Conservation (phyloP, 2,797 vertebrate species). For the Labeo calbasu region DNA sequence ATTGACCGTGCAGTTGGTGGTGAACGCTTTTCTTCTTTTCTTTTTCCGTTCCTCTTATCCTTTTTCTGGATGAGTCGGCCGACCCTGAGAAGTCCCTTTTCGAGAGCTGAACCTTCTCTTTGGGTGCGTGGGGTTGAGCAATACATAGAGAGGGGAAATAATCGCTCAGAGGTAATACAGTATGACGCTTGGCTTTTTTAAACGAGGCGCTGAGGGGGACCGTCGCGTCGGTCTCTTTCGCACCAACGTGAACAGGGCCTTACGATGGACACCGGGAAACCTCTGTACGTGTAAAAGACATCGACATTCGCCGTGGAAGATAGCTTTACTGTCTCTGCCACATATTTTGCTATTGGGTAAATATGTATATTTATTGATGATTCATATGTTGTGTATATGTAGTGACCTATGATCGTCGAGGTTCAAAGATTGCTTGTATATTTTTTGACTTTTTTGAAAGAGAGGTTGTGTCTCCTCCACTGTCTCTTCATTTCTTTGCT, state of each 20-base stretch:
- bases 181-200: conserved; percentile 9
- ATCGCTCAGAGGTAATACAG: background rate
- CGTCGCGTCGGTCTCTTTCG: conserved; percentile 1
- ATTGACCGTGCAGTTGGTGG: conserved; percentile 40
- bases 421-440: conserved; percentile 67
- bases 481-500: conserved; percentile 59
- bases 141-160: conserved; percentile 35
- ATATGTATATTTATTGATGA: conserved; percentile 82
- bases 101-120: conserved; percentile 9
- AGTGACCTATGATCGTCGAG: conserved; percentile 70
- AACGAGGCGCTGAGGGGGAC: background rate
- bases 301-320: conserved; percentile 59
- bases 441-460: conserved; percentile 64
- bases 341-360: conserved; percentile 75
- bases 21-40: conserved; percentile 16
- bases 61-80: conserved; percentile 12
- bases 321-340: conserved; percentile 66
- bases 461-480: conserved; percentile 60
- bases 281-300: conserved; percentile 48
- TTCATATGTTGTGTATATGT: conserved; percentile 77
- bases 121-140: conserved; percentile 25
- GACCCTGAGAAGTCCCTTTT: background rate
- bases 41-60: background rate
- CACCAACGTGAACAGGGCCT: conserved; percentile 35
- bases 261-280: conserved; percentile 44